Conservation (phyloP, 1,140 invertebrate species). For the Vollenhovia emeryi region DNA sequence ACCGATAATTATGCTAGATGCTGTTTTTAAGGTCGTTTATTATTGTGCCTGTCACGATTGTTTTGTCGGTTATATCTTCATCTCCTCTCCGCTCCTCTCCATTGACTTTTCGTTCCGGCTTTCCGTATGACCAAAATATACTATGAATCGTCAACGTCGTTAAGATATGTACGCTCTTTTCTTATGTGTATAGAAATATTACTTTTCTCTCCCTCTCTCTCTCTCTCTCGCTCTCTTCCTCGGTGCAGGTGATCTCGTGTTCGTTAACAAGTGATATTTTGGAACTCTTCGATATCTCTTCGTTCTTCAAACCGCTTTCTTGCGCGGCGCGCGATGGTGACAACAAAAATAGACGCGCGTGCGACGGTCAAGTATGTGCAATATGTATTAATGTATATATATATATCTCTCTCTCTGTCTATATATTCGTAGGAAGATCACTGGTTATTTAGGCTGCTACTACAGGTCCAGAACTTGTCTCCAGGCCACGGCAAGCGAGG, state of each 20-base stretch:
- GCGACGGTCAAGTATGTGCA: slow-evolving; percentile 27
- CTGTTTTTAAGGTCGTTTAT: slow-evolving; percentile 41
- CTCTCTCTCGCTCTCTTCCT: background rate
- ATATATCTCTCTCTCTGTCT: slow-evolving; percentile 33
- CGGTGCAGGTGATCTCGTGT: slow-evolving; percentile 63
- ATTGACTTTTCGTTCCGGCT: slow-evolving; percentile 2
- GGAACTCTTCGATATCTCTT: slow-evolving; percentile 5
- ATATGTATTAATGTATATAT: slow-evolving; percentile 35
- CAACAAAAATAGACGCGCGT: slow-evolving; percentile 67
- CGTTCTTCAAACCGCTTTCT: slow-evolving; percentile 19
- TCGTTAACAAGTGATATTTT: slow-evolving; percentile 71
- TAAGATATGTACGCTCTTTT: slow-evolving; percentile 72
- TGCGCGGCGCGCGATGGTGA: slow-evolving; percentile 32
- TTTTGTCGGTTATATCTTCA: slow-evolving; percentile 45
- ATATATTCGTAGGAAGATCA: slow-evolving; percentile 65
- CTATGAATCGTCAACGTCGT: slow-evolving; percentile 77
- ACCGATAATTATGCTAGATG: slow-evolving; percentile 49
- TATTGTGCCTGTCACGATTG: slow-evolving; percentile 63
- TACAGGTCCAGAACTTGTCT: slow-evolving; percentile 69
- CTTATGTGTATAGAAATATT: slow-evolving; percentile 67
- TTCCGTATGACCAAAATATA: slow-evolving; percentile 76
- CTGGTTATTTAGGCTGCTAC: slow-evolving; percentile 64
- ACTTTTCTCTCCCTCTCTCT: slow-evolving; percentile 27
- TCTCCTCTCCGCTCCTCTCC: background rate
- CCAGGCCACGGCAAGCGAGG: background rate